A percentile compares a stretch with the other conserved stretches of the same genome.
phyloP scores from a whole-genome alignment of 2,888 invertebrate species.

The Acronicta alni region DNA sequence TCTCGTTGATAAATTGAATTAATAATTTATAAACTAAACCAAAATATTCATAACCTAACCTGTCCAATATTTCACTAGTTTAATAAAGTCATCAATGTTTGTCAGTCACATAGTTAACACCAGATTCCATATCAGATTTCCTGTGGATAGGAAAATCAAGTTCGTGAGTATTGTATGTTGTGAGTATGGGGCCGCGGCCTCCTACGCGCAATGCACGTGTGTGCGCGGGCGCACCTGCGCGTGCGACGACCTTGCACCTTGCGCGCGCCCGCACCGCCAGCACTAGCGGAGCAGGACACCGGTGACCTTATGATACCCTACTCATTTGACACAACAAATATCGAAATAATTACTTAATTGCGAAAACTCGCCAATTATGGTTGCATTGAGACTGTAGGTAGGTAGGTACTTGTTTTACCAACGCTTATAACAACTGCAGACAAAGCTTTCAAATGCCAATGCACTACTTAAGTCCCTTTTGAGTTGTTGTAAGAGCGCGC shows the following conservation, averaged over 20 bases:
- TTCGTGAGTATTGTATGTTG: not conserved
- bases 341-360: not conserved
- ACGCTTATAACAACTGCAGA: too few species aligned
- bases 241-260: slow-evolving; percentile 68
- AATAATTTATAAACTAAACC: not conserved
- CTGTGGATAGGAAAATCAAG: slow-evolving; percentile 14
- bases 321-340: not conserved
- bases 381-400: too few species aligned
- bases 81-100: slow-evolving; percentile 3
- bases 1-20: too few species aligned
- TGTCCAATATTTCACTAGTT: not conserved
- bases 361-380: too few species aligned
- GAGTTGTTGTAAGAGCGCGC: too few species aligned
- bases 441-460: too few species aligned
- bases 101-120: not conserved
- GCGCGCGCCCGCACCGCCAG: slow-evolving; percentile 21
- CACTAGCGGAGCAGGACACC: slow-evolving; percentile 6
- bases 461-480: too few species aligned
- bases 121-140: not conserved
- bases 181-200: too few species aligned
- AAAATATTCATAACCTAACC: too few species aligned
- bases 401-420: too few species aligned
- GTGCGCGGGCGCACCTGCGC: slow-evolving; percentile 51
- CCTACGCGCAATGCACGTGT: slow-evolving; percentile 1
- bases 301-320: slow-evolving; percentile 14